phyloP scores from a whole-genome alignment of 2,888 invertebrate genomes.

The Agrotis puta region DNA sequence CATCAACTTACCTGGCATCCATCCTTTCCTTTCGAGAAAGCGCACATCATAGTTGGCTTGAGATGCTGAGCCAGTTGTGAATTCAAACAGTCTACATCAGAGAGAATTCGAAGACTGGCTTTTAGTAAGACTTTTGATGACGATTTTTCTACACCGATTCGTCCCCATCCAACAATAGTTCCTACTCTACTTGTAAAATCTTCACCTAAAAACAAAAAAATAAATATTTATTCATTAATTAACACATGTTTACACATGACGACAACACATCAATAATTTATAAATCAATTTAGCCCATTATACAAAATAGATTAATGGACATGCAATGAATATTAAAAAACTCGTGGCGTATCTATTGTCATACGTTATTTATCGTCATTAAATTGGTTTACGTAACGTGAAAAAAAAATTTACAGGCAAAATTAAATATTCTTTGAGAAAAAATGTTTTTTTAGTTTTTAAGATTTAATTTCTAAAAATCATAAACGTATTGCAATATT shows the following conservation, averaged over 20 bases:
- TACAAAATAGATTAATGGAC: no score
- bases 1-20: conserved; percentile 91
- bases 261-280: no score
- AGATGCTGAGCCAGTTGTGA: conserved; percentile 85
- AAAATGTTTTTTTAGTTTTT: no score
- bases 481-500: no score
- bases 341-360: no score
- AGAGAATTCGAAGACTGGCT: conserved; percentile 85
- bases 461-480: no score
- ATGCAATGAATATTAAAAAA: no score
- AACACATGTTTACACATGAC: neutral
- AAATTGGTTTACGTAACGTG: no score
- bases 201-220: conserved; percentile 76
- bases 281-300: no score
- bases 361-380: no score
- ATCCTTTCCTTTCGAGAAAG: conserved; percentile 91
- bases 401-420: no score
- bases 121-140: conserved; percentile 86
- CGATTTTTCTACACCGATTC: conserved; percentile 82
- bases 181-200: conserved; percentile 83
- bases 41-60: conserved; percentile 91
- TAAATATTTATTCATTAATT: neutral
- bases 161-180: conserved; percentile 91
- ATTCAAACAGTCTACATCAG: conserved; percentile 82
- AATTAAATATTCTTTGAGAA: no score